phyloP scores from a whole-genome alignment of 2,113 vertebrate species.

The Lophura nycthemera region DNA sequence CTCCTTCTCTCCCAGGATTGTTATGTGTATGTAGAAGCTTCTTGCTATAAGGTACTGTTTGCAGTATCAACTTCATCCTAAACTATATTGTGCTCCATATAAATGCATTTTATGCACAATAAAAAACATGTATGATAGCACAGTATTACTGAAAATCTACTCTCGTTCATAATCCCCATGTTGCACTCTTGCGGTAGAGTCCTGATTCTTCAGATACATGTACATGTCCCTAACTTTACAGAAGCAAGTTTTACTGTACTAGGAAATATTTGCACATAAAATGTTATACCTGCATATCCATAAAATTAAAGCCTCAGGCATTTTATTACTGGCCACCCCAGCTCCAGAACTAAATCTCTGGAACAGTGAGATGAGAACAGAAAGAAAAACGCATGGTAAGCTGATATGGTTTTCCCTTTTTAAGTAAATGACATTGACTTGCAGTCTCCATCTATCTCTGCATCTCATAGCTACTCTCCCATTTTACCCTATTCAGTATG shows the following conservation, averaged over 20 bases:
- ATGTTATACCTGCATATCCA: not conserved
- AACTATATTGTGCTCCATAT: not conserved
- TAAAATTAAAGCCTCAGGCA: not conserved
- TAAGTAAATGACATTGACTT: constrained; percentile 52
- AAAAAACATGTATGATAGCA: not conserved
- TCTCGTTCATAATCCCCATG: not conserved
- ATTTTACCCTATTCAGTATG: constrained; percentile 41
- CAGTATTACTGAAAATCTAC: not conserved
- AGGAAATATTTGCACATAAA: not conserved
- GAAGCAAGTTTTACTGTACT: not conserved
- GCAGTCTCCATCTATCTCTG: constrained; percentile 24
- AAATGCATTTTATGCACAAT: not conserved
- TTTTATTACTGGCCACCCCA: not conserved
- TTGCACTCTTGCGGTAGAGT: not conserved
- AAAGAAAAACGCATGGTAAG: constrained; percentile 14
- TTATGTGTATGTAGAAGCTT: not conserved
- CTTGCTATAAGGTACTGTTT: not conserved
- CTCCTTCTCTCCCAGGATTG: not conserved
- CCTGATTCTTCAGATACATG: not conserved
- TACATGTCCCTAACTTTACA: not conserved
- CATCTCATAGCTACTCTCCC: constrained; percentile 38
- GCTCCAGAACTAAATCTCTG: not conserved
- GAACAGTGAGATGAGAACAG: not conserved
- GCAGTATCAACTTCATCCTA: not conserved
- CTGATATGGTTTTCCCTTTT: not conserved